A percentile compares a stretch with the other conserved stretches of the same genome.
Evolutionary conservation across 2,888 invertebrate species (phyloP).

Genomic region (Orthonychiurus folsomi): DNA sequence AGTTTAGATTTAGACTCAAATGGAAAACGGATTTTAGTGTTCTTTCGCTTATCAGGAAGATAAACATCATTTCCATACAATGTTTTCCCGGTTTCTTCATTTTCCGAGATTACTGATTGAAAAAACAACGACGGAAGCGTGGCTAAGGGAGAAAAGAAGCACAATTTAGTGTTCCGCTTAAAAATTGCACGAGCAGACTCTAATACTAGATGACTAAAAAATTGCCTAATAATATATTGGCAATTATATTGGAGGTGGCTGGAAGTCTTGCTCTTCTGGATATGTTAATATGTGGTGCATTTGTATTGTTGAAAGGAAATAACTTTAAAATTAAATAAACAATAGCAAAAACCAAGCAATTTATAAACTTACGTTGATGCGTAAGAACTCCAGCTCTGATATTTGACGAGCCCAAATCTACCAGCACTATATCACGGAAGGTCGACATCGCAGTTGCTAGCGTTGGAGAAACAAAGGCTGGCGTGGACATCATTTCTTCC

Average conservation of each 20-base stretch:
- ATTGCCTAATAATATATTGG: no score
- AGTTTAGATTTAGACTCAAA: conserved; percentile 39
- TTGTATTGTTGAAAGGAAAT: no score
- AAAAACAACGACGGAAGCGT: conserved; percentile 52
- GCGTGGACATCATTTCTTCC: conserved; percentile 29
- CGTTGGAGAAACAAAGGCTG: conserved; percentile 31
- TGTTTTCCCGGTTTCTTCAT: conserved; percentile 43
- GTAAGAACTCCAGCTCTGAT: conserved; percentile 51
- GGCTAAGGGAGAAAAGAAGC: no score
- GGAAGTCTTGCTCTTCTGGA: no score
- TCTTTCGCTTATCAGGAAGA: conserved; percentile 42
- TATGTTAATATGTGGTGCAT: no score
- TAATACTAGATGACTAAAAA: no score
- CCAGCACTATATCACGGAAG: conserved; percentile 47
- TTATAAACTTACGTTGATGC: conserved; percentile 45
- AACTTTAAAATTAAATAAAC: background rate
- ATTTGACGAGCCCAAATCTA: conserved; percentile 52
- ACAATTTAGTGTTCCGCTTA: no score
- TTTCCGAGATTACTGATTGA: conserved; percentile 48
- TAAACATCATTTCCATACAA: conserved; percentile 47
- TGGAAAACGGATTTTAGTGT: conserved; percentile 38
- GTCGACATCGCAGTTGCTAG: conserved; percentile 42
- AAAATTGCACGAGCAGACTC: no score
- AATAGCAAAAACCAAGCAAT: background rate
- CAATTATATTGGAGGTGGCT: conserved; percentile 10